A percentile compares a stretch with the other conserved stretches of the same genome.
Evolutionary conservation across 2,113 vertebrate genomes (phyloP).

Genomic region (Noctilio leporinus): DNA sequence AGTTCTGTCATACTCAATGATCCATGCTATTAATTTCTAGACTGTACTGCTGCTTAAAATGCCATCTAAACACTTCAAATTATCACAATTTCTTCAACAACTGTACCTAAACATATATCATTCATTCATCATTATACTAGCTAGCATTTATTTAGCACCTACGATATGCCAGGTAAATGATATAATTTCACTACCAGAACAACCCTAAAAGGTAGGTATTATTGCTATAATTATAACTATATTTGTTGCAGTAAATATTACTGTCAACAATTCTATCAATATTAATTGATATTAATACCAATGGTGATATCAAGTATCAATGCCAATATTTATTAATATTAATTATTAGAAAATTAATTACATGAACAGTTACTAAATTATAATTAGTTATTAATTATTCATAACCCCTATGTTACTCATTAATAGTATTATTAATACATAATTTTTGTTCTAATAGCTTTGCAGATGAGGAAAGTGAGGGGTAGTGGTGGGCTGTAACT

Average conservation of each 20-base stretch:
- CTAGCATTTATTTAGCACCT: background rate
- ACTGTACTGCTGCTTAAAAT: background rate
- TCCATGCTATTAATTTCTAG: background rate
- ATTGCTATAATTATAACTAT: background rate
- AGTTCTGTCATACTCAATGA: background rate
- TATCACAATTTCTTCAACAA: background rate
- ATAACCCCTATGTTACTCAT: background rate
- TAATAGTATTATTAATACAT: background rate
- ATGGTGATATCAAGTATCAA: background rate
- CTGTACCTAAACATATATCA: background rate
- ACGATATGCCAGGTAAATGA: background rate
- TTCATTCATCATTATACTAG: background rate
- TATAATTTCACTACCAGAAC: background rate
- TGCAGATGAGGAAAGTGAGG: background rate
- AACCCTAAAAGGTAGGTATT: background rate
- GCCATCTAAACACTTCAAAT: background rate
- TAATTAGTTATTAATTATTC: background rate
- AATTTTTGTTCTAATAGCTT: conserved; percentile 2
- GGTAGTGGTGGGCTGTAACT: background rate
- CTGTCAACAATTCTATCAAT: background rate
- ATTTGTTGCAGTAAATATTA: background rate
- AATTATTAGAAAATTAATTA: background rate
- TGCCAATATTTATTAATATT: background rate
- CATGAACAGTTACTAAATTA: background rate
- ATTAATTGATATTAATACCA: background rate